Evolutionary conservation across 2,888 invertebrate genomes (phyloP), one percentile per base, ranked within the genome.

Genomic region (Eristalis pertinax): DNA sequence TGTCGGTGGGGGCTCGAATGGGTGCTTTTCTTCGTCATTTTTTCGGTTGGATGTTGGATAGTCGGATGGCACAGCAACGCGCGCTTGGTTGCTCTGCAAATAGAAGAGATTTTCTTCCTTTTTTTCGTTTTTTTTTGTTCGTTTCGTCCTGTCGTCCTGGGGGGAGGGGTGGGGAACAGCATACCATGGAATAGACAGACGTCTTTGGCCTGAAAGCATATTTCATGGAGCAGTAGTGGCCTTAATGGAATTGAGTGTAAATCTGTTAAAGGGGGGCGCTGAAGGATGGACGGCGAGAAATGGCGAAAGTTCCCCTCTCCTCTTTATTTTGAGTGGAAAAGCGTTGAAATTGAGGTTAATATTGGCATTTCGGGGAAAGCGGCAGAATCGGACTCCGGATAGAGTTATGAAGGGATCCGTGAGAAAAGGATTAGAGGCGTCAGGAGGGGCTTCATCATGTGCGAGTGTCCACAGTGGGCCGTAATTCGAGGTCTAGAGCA

Each of bases 141-240:
- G 15, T 35, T 43, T 58, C 69, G 24, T 50, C 26, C 50, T 24
- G 32, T 10, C 32, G 7, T 15, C 15, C 19, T 19, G 38, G 67
- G 15, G 26, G 26, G 26, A 67, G n/a, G 24, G 56, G 26, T 38
- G 26, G 8, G n/a, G n/a, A n/a, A n/a, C n/a, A n/a, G 4, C 35
- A 19, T 19, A 64, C 60, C 15, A 70, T 65, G 62, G 50, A 50
- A 76, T 67, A 82, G 82, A 76, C 82, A 82, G 82, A 82, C 82
- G 82, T 82, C 82, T 82, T 82, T 82, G 65, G 82, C 82, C 82
- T 60, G 82, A 82, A 76, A 82, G 82, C 82, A 82, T 82, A 82
- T 82, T 82, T 82, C 65, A 76, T 76, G 82, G 76, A 82, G 67
- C 65, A 82, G 65, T 72, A 72, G 82, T 67, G 67, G 65, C 70